Evolutionary conservation across 2,888 invertebrate genomes (phyloP), one percentile per base, ranked within the genome.

Genomic region (Brenthis ino): DNA sequence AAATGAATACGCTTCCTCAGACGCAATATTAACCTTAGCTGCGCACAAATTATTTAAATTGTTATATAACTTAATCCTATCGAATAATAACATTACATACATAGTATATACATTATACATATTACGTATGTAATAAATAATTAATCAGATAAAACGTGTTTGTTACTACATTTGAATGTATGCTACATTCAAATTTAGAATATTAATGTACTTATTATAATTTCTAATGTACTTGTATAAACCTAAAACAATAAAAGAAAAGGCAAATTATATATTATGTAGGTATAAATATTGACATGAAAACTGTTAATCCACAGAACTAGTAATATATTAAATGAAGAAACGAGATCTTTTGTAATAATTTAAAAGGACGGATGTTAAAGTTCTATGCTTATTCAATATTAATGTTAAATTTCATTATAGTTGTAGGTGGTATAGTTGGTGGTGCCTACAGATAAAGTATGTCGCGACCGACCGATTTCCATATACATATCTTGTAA

Each of bases 401-500:
- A 14, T 57, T 37, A 1, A n/a, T 43, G 56, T 43, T 11, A 43
- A 43, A 43, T 43, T 43, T 4, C 33, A 47, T 51, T 54, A 63
- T 16, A n/a, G 57, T 47, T 68, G 70, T 70, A 64, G 74, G 70
- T 20, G 1, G 20, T 20, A 20, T 20, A 20, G 20, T 65, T 54
- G 69, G 6, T 64, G 74, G 74, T 72, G 74, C 70, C 70, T 51
- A 71, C 61, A 58, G 63, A 54, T 43, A 69, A 20, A 63, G 65
- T 72, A 65, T 56, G 60, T 71, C 33, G 55, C 43, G 53, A 57
- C 72, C 69, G 53, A 57, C 72, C 69, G 70, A 72, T 64, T 70
- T 68, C 37, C 57, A 69, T 63, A 63, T 20, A 56, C 72, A 75
- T 74, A 69, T 68, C 33, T 56, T 73, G 78, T 79, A 76, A 74